Evolutionary conservation across 2,797 vertebrate genomes (phyloP).

Genomic region (Selene dorsalis): DNA sequence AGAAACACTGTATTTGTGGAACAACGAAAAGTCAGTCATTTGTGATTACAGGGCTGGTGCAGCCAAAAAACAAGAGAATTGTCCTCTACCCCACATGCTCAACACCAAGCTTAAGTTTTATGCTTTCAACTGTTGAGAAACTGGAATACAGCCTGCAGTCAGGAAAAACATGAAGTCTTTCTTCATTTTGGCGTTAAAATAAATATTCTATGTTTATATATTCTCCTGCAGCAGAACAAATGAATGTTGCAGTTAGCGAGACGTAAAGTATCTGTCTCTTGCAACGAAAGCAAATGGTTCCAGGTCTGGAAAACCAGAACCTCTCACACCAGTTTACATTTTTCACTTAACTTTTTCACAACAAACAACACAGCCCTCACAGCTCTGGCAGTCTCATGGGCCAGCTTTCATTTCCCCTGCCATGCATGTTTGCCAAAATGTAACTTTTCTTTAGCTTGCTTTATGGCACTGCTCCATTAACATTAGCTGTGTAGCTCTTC

Average conservation of each 20-base stretch:
- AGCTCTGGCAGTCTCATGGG: neutral
- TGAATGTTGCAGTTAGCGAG: neutral
- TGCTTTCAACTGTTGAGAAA: slow-evolving; percentile 3
- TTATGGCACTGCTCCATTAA: slow-evolving; percentile 9
- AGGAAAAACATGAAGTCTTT: slow-evolving; percentile 8
- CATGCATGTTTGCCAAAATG: neutral
- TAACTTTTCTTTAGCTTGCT: neutral
- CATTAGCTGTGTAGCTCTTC: slow-evolving; percentile 27
- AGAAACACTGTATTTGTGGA: neutral
- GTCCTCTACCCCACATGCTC: slow-evolving; percentile 2
- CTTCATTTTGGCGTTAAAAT: slow-evolving; percentile 15
- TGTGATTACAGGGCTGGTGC: neutral
- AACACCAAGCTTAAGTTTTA: neutral
- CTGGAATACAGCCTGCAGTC: slow-evolving; percentile 1
- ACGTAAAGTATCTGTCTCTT: too few species aligned
- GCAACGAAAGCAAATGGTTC: too few species aligned
- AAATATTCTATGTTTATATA: slow-evolving; percentile 22
- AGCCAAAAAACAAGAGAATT: neutral
- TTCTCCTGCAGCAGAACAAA: neutral
- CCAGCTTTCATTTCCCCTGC: neutral
- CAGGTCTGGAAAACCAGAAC: too few species aligned
- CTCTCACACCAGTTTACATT: neutral
- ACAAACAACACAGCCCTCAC: neutral
- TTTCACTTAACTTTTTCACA: neutral
- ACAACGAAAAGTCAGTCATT: neutral